These are phyloP conservation scores for Callimorpha dominula DNA, from an alignment of 2,888 invertebrate genomes.

Conservation along the genomic window DNA sequence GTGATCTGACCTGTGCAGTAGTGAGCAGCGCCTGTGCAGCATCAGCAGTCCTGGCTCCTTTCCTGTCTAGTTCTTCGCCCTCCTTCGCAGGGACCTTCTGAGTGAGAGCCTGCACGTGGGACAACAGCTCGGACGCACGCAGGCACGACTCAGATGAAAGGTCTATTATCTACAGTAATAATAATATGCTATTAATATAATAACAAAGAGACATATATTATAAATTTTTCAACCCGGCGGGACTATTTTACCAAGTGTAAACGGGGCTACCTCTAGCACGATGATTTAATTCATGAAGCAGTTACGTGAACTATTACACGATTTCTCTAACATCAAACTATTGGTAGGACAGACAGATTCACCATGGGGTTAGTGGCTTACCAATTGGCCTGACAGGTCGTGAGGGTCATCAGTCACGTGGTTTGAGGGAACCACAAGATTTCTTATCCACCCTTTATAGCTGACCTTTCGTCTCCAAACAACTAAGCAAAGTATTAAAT, in stretches of 20 bases:
- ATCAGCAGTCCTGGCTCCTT: conserved; percentile 49
- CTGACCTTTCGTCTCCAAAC: background rate
- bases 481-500: background rate
- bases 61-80: conserved; percentile 52
- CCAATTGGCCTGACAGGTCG: too few relatives aligned
- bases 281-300: too few relatives aligned
- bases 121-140: conserved; percentile 56
- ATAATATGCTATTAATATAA: background rate
- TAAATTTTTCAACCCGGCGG: background rate
- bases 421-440: background rate
- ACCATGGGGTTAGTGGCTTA: too few relatives aligned
- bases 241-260: background rate
- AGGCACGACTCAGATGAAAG: conserved; percentile 58
- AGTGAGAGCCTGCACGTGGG: conserved; percentile 55
- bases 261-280: too few relatives aligned
- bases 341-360: too few relatives aligned
- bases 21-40: conserved; percentile 56
- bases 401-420: too few relatives aligned
- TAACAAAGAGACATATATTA: background rate
- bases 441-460: background rate
- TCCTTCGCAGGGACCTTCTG: conserved; percentile 38
- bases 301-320: too few relatives aligned
- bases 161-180: conserved; percentile 35
- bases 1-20: conserved; percentile 45
- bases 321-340: too few relatives aligned